A percentile compares a stretch with the other conserved stretches of the same genome.
Conservation (phyloP, 2,888 invertebrate species). For the Aspidiotus rigidus region DNA sequence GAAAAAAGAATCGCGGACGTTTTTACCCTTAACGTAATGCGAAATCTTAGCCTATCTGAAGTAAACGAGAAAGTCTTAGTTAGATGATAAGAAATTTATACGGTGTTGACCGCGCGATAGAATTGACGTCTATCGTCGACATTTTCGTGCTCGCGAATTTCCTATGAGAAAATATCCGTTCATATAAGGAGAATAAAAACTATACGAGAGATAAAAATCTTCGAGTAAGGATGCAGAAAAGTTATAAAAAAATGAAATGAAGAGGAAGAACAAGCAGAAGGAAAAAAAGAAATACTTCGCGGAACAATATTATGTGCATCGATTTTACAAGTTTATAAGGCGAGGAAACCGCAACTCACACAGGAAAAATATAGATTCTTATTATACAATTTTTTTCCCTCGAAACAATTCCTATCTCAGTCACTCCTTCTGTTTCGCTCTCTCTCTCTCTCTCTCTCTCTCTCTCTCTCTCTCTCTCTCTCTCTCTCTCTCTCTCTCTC, state of each 20-base stretch:
- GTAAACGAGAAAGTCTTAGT: too few relatives aligned
- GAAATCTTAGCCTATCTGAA: too few relatives aligned
- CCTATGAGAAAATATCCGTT: too few relatives aligned
- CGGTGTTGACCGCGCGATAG: too few relatives aligned
- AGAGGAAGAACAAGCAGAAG: background rate
- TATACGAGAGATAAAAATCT: too few relatives aligned
- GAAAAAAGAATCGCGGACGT: too few relatives aligned
- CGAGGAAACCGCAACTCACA: background rate
- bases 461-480: background rate
- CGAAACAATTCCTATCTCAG: background rate
- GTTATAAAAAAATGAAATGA: background rate
- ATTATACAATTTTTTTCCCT: constrained; percentile 8
- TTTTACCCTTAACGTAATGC: too few relatives aligned
- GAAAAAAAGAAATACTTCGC: background rate
- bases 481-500: background rate
- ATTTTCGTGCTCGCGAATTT: too few relatives aligned
- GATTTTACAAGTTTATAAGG: constrained; percentile 16
- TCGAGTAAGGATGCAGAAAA: too few relatives aligned
- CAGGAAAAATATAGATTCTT: background rate
- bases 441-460: background rate
- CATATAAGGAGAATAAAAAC: too few relatives aligned
- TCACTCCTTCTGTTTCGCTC: background rate
- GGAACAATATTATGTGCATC: constrained; percentile 13
- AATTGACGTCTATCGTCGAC: too few relatives aligned
- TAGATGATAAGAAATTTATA: too few relatives aligned